Conservation (phyloP, 2,113 vertebrate genomes). For the Uria aalge region DNA sequence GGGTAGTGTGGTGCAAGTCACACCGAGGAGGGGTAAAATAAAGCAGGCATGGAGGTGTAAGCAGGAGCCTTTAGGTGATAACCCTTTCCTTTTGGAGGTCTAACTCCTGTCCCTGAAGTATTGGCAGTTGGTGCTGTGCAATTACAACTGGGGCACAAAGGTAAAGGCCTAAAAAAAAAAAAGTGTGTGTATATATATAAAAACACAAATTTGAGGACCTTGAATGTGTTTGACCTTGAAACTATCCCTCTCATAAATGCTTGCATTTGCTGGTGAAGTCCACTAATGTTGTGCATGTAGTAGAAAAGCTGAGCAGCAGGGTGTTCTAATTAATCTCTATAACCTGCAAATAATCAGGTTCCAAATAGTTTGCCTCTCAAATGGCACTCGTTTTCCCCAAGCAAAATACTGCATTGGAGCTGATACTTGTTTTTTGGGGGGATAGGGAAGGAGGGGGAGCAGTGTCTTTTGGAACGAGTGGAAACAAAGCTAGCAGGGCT, state of each 20-base stretch:
- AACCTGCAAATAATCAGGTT: background rate
- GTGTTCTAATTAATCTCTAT: background rate
- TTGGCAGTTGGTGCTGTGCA: background rate
- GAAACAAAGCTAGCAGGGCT: background rate
- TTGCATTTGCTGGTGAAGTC: background rate
- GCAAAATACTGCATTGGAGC: background rate
- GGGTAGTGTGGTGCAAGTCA: background rate
- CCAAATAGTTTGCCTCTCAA: background rate
- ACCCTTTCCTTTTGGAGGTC: background rate
- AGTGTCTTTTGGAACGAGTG: background rate
- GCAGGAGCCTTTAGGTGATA: background rate
- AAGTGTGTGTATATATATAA: background rate
- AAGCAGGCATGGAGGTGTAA: background rate
- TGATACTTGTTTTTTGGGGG: accelerated
- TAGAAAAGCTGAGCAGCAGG: background rate
- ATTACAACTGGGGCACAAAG: background rate
- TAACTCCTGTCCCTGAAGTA: background rate
- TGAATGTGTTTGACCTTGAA: background rate
- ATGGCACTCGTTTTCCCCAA: background rate
- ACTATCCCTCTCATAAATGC: background rate
- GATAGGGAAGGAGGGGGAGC: background rate
- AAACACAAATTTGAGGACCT: background rate
- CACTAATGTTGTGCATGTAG: background rate
- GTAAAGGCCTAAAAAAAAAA: background rate
- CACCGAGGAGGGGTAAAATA: background rate